Conservation (phyloP, 2,113 vertebrate species). For the Climacteris rufus region DNA sequence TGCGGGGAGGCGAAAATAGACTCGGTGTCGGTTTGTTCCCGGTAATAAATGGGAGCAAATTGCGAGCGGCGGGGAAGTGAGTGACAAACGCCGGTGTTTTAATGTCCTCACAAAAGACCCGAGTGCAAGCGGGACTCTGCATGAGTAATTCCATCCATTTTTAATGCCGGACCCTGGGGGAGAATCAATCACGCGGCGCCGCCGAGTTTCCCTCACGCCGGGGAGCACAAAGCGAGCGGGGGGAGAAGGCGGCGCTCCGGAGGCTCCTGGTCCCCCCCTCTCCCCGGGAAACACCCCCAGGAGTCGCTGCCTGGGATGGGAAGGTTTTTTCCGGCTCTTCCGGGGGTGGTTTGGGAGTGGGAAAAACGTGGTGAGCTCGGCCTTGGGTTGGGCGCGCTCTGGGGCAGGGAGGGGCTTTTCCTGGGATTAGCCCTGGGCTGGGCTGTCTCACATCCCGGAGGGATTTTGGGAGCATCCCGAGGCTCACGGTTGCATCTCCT, state of each 20-base stretch:
- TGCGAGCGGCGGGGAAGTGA: not conserved
- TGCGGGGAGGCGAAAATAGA: not conserved
- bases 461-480: accelerated
- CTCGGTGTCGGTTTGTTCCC: not conserved
- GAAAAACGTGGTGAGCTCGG: accelerated
- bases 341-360: not conserved
- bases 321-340: not conserved
- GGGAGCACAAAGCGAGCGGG: not conserved
- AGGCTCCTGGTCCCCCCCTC: not conserved
- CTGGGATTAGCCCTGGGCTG: accelerated
- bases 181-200: not conserved
- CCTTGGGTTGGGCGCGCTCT: accelerated
- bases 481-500: accelerated
- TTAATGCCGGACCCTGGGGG: not conserved
- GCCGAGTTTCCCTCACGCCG: not conserved
- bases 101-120: not conserved
- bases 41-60: not conserved
- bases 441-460: too few species aligned
- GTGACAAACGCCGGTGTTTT: not conserved
- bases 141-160: slow-evolving; percentile 41
- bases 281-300: not conserved
- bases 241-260: not conserved
- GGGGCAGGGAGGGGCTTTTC: not conserved
- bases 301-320: accelerated
- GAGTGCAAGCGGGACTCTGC: not conserved